Percentiles rank a stretch among this genome's conserved stretches.
phyloP scores from a whole-genome alignment of 2,113 vertebrate species.

The Monopterus albus region DNA sequence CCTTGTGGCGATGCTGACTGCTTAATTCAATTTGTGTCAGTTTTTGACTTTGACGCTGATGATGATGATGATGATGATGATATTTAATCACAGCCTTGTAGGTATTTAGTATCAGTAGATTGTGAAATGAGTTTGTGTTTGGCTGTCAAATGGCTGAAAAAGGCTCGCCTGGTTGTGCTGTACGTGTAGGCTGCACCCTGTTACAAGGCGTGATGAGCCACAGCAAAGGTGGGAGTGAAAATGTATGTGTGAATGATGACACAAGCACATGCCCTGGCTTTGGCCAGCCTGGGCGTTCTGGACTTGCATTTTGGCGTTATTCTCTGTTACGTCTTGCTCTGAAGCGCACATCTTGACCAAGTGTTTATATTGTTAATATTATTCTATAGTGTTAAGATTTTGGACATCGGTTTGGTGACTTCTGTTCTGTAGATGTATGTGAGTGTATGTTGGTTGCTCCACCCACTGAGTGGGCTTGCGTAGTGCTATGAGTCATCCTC shows the following conservation, averaged over 20 bases:
- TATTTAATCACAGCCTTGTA: neutral
- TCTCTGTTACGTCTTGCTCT: neutral
- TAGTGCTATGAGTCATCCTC: constrained; percentile 80
- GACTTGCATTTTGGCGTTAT: constrained; percentile 16
- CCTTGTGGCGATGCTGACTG: neutral
- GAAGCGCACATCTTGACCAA: neutral
- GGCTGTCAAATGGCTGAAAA: constrained; percentile 56
- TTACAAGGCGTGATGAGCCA: constrained; percentile 66
- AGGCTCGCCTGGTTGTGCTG: constrained; percentile 39
- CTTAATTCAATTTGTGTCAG: constrained; percentile 11
- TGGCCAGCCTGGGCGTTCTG: constrained; percentile 15
- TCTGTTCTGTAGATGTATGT: constrained; percentile 57
- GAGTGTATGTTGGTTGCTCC: constrained; percentile 74
- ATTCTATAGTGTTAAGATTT: neutral
- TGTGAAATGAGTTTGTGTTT: constrained; percentile 5
- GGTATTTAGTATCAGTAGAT: neutral
- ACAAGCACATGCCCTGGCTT: constrained; percentile 57
- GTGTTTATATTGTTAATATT: constrained; percentile 15
- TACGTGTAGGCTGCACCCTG: constrained; percentile 70
- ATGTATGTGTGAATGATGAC: constrained; percentile 74
- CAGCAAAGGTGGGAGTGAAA: constrained; percentile 74
- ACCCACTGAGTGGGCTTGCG: constrained; percentile 80
- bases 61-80: no score
- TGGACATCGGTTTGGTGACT: constrained; percentile 48
- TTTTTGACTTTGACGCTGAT: constrained; percentile 7